phyloP scores from a whole-genome alignment of 2,113 vertebrate genomes.

The Nothoprocta perdicaria region DNA sequence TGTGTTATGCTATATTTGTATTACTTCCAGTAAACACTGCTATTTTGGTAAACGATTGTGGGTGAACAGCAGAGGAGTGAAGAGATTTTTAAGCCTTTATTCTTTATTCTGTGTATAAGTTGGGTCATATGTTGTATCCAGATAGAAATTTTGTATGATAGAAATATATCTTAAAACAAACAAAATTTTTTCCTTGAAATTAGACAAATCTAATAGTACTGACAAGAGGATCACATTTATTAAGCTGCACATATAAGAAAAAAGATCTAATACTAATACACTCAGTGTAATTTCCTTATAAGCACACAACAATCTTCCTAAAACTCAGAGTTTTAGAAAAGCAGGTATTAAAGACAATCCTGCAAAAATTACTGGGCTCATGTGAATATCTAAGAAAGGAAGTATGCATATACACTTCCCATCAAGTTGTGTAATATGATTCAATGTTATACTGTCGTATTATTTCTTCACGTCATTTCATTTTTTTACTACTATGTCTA shows the following conservation, averaged over 20 bases:
- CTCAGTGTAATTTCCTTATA: neutral
- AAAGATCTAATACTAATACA: neutral
- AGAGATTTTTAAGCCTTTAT: constrained; percentile 7
- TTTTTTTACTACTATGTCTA: neutral
- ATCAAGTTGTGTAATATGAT: neutral
- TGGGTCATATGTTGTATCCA: neutral
- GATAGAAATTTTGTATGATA: constrained; percentile 44
- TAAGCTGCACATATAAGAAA: neutral
- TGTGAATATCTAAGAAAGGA: neutral
- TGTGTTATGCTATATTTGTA: neutral
- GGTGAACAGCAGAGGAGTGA: neutral
- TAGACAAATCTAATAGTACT: neutral
- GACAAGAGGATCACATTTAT: neutral
- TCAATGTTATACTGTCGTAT: neutral
- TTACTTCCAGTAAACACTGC: constrained; percentile 10
- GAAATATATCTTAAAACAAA: neutral
- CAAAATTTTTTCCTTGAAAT: neutral
- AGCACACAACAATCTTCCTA: neutral
- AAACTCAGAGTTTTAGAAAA: neutral
- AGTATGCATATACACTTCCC: neutral
- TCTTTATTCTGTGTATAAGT: neutral
- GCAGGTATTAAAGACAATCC: neutral
- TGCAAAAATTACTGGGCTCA: neutral
- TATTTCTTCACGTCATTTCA: neutral
- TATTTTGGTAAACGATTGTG: constrained; percentile 48